Conservation (phyloP, 2,113 vertebrate genomes). For the Syngnathoides biaculeatus region DNA sequence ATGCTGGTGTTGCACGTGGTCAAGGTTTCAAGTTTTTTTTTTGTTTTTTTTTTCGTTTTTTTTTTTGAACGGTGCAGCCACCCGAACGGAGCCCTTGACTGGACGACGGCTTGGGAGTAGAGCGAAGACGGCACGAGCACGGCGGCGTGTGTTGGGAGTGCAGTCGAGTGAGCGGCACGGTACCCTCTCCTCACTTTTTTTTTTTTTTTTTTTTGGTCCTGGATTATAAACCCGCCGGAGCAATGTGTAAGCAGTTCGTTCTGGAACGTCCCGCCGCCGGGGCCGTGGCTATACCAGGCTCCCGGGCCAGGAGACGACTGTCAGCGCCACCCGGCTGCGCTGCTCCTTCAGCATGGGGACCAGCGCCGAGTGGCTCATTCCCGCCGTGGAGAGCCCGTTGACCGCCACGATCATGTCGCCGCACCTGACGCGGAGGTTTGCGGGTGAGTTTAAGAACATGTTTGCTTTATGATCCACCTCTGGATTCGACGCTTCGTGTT, state of each 20-base stretch:
- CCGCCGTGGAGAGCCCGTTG: slow-evolving; percentile 88
- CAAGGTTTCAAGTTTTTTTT: slow-evolving; percentile 21
- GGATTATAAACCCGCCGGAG: slow-evolving; percentile 57
- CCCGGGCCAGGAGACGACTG: slow-evolving; percentile 96
- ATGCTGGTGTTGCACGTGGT: slow-evolving; percentile 41
- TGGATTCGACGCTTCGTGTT: too few species aligned
- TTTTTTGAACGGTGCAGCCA: slow-evolving; percentile 50
- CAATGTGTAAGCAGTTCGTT: slow-evolving; percentile 53
- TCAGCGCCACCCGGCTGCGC: slow-evolving; percentile 92
- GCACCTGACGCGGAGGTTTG: slow-evolving; percentile 76
- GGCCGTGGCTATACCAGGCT: slow-evolving; percentile 77
- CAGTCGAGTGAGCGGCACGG: slow-evolving; percentile 58
- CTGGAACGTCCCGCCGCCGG: too few species aligned
- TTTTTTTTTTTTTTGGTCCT: too few species aligned
- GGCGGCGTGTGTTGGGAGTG: slow-evolving; percentile 53
- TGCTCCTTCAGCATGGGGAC: slow-evolving; percentile 98
- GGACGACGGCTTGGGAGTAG: slow-evolving; percentile 47
- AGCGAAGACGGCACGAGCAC: slow-evolving; percentile 64
- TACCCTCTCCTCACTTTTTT: slow-evolving; percentile 54
- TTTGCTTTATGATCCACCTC: too few species aligned
- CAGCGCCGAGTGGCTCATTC: slow-evolving; percentile 96
- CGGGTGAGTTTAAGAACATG: too few species aligned
- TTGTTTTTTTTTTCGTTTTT: too few species aligned
- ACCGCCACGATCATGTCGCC: slow-evolving; percentile 98
- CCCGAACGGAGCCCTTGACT: slow-evolving; percentile 54